Conservation (phyloP, 1,140 invertebrate species). For the Zaprionus kolodkinae region DNA sequence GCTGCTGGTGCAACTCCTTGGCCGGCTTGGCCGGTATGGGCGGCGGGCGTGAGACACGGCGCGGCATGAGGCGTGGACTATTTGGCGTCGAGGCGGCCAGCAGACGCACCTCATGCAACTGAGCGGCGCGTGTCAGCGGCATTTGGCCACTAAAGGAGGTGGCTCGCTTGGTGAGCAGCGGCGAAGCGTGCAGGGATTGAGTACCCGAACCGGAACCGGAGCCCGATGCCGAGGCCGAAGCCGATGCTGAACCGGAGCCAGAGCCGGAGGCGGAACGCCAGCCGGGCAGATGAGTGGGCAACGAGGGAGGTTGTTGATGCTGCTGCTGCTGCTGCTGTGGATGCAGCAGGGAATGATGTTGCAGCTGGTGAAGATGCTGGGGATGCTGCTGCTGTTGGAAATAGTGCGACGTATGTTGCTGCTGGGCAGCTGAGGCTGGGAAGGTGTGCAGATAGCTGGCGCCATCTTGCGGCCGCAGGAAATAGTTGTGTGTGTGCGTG, state of each 20-base stretch:
- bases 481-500: conserved; percentile 69
- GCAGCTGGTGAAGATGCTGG: conserved; percentile 50
- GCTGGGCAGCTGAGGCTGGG: conserved; percentile 49
- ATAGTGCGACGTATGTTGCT: conserved; percentile 46
- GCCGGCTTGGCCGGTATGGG: conserved; percentile 84
- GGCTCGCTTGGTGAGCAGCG: conserved; percentile 75
- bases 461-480: conserved; percentile 68
- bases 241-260: conserved; percentile 39
- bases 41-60: conserved; percentile 86
- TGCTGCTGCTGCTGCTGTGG: conserved; percentile 52
- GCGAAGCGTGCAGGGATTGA: conserved; percentile 73
- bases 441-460: conserved; percentile 72
- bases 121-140: conserved; percentile 56
- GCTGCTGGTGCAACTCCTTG: conserved; percentile 34
- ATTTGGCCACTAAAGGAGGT: conserved; percentile 81
- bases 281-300: conserved; percentile 52
- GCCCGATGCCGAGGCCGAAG: conserved; percentile 2
- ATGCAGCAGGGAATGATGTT: conserved; percentile 48
- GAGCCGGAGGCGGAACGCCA: conserved; percentile 16
- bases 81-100: conserved; percentile 87
- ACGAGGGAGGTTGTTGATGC: conserved; percentile 67
- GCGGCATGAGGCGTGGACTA: conserved; percentile 88
- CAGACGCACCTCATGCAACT: conserved; percentile 33
- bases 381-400: conserved; percentile 58
- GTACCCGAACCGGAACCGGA: conserved; percentile 50